Conservation (phyloP, 1,140 invertebrate genomes). For the Euwallacea fornicatus region DNA sequence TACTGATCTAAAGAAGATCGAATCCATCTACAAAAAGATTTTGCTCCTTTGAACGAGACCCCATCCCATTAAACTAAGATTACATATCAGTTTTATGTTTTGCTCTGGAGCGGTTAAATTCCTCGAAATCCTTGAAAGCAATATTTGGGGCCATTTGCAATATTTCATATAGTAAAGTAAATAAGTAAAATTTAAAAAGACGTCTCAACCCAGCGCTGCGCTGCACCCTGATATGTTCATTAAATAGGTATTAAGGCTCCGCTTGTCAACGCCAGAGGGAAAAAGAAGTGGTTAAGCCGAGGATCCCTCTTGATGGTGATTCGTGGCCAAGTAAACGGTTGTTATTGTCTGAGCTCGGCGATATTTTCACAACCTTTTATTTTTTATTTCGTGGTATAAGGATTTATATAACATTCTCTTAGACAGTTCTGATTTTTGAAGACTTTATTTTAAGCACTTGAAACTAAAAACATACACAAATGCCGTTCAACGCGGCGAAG, state of each 20-base stretch:
- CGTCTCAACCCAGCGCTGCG: constrained; percentile 11
- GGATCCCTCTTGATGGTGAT: constrained; percentile 36
- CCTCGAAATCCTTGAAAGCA: too few species aligned
- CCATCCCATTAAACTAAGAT: too few species aligned
- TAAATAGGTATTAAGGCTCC: constrained; percentile 32
- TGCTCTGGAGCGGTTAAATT: too few species aligned
- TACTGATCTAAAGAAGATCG: too few species aligned
- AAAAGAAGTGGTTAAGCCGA: constrained; percentile 36
- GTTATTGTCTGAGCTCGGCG: constrained; percentile 27
- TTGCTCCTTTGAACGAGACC: too few species aligned
- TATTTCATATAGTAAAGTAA: constrained; percentile 31
- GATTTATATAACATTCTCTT: constrained; percentile 12
- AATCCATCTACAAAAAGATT: too few species aligned
- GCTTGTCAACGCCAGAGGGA: constrained; percentile 33
- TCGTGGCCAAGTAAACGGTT: constrained; percentile 35
- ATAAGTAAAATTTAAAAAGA: constrained; percentile 38
- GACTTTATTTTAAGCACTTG: too few species aligned
- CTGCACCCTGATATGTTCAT: constrained; percentile 33
- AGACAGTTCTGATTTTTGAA: too few species aligned
- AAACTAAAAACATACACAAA: too few species aligned
- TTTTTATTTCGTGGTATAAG: constrained; percentile 20
- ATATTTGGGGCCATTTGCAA: constrained; percentile 5
- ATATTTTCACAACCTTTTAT: constrained; percentile 32
- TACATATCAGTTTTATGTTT: too few species aligned
- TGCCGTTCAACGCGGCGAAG: too few species aligned